A percentile compares a stretch with the other conserved stretches of the same genome.
Evolutionary conservation across 1,140 invertebrate species (phyloP).

Genomic region (Oreohelix idahoensis): DNA sequence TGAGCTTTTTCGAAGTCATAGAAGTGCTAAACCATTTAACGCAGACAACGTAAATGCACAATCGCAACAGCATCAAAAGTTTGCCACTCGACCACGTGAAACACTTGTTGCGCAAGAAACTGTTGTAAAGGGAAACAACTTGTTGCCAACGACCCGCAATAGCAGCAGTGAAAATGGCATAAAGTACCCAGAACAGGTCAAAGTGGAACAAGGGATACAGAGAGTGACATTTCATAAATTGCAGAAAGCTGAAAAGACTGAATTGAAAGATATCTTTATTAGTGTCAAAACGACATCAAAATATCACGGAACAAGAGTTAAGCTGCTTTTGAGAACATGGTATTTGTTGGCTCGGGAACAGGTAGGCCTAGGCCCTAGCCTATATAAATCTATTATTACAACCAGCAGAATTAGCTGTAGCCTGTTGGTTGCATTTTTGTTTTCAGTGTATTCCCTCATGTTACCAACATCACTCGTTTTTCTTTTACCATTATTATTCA

Average conservation of each 20-base stretch:
- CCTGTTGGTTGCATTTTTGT: too few relatives aligned
- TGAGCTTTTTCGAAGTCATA: background rate
- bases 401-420: too few relatives aligned
- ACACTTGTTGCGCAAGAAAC: background rate
- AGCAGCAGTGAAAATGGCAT: background rate
- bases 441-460: too few relatives aligned
- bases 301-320: conserved; percentile 86
- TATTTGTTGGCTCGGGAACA: conserved; percentile 16
- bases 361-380: too few relatives aligned
- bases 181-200: background rate
- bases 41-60: background rate
- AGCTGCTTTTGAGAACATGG: conserved; percentile 92
- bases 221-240: background rate
- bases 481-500: too few relatives aligned
- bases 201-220: background rate
- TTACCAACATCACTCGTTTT: too few relatives aligned
- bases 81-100: background rate
- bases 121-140: background rate
- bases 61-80: background rate
- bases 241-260: conserved; percentile 18
- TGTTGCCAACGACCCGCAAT: background rate
- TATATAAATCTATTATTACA: too few relatives aligned
- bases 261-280: conserved; percentile 88
- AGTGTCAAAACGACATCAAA: conserved; percentile 93
- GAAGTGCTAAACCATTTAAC: background rate